phyloP scores from a whole-genome alignment of 2,113 vertebrate genomes.

The Mus pahari region DNA sequence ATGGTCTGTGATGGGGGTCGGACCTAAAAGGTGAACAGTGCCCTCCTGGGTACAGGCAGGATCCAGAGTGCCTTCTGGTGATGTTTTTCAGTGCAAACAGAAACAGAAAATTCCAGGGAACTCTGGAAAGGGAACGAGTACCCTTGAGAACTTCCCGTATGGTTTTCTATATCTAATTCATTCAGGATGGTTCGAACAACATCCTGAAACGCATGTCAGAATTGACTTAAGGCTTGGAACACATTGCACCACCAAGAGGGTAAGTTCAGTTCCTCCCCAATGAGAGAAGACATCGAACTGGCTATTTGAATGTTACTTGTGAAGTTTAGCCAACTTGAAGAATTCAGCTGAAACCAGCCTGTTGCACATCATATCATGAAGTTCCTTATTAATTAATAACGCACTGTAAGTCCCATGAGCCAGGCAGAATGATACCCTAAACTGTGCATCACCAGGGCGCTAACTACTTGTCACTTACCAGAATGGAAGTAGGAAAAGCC shows the following conservation, averaged over 20 bases:
- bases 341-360: not conserved
- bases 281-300: constrained; percentile 3
- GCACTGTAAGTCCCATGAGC: not conserved
- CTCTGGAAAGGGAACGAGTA: constrained; percentile 47
- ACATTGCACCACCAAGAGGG: not conserved
- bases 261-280: not conserved
- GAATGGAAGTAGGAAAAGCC: not conserved
- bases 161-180: constrained; percentile 67
- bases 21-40: constrained; percentile 32
- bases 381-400: not conserved
- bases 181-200: constrained; percentile 19
- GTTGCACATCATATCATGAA: not conserved
- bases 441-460: not conserved
- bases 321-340: not conserved
- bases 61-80: constrained; percentile 11
- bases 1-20: not conserved
- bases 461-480: not conserved
- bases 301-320: not conserved
- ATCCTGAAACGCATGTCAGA: constrained; percentile 19
- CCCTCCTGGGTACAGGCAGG: constrained; percentile 43
- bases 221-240: constrained; percentile 37
- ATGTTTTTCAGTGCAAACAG: constrained; percentile 72
- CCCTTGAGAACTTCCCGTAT: constrained; percentile 62
- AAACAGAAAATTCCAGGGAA: constrained; percentile 77
- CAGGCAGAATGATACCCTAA: not conserved